Conservation (phyloP, 2,113 vertebrate species). For the Neotoma lepida region DNA sequence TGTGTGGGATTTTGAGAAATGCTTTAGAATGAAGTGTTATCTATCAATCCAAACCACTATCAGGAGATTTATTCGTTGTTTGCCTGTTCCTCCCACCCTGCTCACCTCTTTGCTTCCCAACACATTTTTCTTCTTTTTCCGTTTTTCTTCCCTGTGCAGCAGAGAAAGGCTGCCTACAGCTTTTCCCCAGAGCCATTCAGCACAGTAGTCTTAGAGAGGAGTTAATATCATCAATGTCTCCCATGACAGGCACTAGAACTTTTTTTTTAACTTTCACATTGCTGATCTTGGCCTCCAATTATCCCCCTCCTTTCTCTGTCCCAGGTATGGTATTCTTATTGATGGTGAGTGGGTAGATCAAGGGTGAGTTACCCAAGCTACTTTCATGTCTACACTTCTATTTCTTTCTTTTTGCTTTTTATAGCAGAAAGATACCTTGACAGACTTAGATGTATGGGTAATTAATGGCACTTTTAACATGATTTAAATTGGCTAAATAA, state of each 20-base stretch:
- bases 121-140: slow-evolving; percentile 69
- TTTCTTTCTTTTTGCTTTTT: slow-evolving; percentile 27
- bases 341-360: neutral
- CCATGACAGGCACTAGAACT: slow-evolving; percentile 49
- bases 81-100: slow-evolving; percentile 21
- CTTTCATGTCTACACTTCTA: neutral
- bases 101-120: slow-evolving; percentile 66
- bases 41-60: slow-evolving; percentile 68
- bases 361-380: neutral
- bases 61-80: slow-evolving; percentile 71
- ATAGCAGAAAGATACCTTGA: neutral
- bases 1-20: slow-evolving; percentile 68
- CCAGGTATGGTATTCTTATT: slow-evolving; percentile 25
- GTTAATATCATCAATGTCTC: slow-evolving; percentile 62
- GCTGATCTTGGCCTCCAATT: slow-evolving; percentile 43
- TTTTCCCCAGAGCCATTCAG: slow-evolving; percentile 63
- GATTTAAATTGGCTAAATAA: slow-evolving; percentile 46
- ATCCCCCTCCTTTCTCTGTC: neutral
- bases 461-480: slow-evolving; percentile 25
- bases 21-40: slow-evolving; percentile 52
- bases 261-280: slow-evolving; percentile 7
- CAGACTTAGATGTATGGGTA: slow-evolving; percentile 18
- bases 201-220: slow-evolving; percentile 56
- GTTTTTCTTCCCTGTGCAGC: slow-evolving; percentile 53
- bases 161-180: slow-evolving; percentile 44